These are phyloP conservation scores for Chrysolina oricalcia DNA, from an alignment of 2,888 invertebrate genomes.

Conservation along the genomic window DNA sequence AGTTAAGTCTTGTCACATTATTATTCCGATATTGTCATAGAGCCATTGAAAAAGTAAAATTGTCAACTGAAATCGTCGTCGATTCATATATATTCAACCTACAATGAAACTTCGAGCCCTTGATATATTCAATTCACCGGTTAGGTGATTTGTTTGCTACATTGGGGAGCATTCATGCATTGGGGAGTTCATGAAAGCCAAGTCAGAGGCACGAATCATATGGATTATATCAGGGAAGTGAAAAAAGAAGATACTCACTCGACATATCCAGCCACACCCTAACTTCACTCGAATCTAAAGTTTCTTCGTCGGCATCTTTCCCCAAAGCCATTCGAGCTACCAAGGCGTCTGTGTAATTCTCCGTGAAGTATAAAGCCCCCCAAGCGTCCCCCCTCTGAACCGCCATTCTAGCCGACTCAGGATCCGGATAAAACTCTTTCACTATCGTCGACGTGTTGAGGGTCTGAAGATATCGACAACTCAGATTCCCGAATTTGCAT, in stretches of 20 bases:
- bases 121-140: too few relatives aligned
- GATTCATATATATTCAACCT: too few relatives aligned
- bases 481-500: constrained; percentile 83
- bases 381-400: constrained; percentile 87
- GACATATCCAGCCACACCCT: constrained; percentile 95
- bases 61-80: too few relatives aligned
- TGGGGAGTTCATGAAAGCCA: too few relatives aligned
- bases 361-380: constrained; percentile 91
- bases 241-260: constrained; percentile 73
- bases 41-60: too few relatives aligned
- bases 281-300: constrained; percentile 89
- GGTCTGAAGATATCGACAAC: constrained; percentile 78
- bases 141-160: too few relatives aligned
- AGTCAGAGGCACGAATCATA: too few relatives aligned
- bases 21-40: too few relatives aligned
- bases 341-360: constrained; percentile 91
- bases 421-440: constrained; percentile 80
- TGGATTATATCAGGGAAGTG: too few relatives aligned
- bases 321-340: constrained; percentile 87
- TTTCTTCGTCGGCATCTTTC: constrained; percentile 89
- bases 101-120: too few relatives aligned
- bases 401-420: constrained; percentile 80
- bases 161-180: too few relatives aligned
- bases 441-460: constrained; percentile 75
- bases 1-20: too few relatives aligned